Evolutionary conservation across 2,888 invertebrate genomes (phyloP), one percentile per base, ranked within the genome.

Genomic region (Drosophila parthenogenetica): DNA sequence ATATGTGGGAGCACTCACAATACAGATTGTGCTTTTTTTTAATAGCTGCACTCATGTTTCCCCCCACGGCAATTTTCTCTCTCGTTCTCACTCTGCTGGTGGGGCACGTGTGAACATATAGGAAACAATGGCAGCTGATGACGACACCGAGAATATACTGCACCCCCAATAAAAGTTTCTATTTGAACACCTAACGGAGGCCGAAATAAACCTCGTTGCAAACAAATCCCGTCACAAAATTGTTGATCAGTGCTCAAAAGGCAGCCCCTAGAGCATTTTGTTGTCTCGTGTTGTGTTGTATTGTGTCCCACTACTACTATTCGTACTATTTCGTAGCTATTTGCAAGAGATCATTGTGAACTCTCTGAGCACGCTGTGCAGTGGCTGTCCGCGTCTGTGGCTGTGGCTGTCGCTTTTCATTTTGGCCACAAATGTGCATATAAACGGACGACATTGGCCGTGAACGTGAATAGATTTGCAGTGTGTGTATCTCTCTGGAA

Each of bases 371-470:
- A 50, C 22, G 43, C 25, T 19, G 29, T 32, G 35, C 42, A 35
- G 42, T 22, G 40, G 14, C 25, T 39, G 29, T 42, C 37, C 48
- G 55, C 45, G 40, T 57, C 50, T 64, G 57, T 19, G 53, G 55
- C 48, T 32, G 66, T 51, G 55, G 32, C 49, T 61, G 79, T 72
- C 60, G 78, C 63, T 64, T 69, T 77, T 68, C 73, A 69, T 79
- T 79, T 76, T 69, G 61, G 64, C 69, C 69, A 69, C 68, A 78
- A 77, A 77, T 69, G 68, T 59, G 77, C 73, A 78, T 80, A 67
- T 59, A 67, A 69, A 63, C 70, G 60, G 73, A 79, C 68, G 76
- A 73, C 78, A 73, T 78, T 76, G 76, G 49, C 69, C 69, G 77
- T 75, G 77, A 75, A 75, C 76, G 79, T 65, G 76, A 59, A 49